phyloP scores from a whole-genome alignment of 2,113 vertebrate genomes.

The Phalacrocorax carbo region DNA sequence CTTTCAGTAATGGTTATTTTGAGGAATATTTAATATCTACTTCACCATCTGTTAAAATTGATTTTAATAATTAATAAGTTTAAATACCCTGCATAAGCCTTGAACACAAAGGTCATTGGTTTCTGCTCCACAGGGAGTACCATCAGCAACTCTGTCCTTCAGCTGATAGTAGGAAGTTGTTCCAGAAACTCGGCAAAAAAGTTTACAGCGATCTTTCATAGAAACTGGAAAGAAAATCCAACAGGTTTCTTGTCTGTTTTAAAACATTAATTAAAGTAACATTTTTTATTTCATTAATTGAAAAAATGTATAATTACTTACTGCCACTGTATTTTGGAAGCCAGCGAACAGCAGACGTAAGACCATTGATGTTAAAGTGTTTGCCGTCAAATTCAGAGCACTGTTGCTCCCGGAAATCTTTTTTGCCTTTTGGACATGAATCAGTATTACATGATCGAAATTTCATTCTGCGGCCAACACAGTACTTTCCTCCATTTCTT shows the following conservation, averaged over 20 bases:
- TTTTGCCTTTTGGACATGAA: constrained; percentile 86
- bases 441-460: constrained; percentile 96
- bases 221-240: constrained; percentile 81
- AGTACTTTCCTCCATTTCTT: constrained; percentile 91
- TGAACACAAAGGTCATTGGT: constrained; percentile 96
- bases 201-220: constrained; percentile 97
- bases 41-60: neutral
- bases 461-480: constrained; percentile 95
- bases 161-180: constrained; percentile 93
- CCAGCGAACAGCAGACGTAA: constrained; percentile 90
- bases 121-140: constrained; percentile 90
- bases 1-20: neutral
- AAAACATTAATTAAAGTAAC: neutral
- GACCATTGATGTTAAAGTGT: constrained; percentile 95
- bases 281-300: neutral
- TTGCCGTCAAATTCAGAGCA: constrained; percentile 93
- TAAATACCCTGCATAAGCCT: constrained; percentile 93
- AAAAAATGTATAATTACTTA: constrained; percentile 74
- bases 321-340: constrained; percentile 96
- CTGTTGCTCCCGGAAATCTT: constrained; percentile 93
- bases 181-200: constrained; percentile 93
- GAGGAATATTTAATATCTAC: neutral
- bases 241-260: constrained; percentile 12
- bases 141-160: constrained; percentile 91
- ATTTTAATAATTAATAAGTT: constrained; percentile 44